These are phyloP conservation scores for Channa argus DNA, from an alignment of 2,113 vertebrate species.

Conservation along the genomic window DNA sequence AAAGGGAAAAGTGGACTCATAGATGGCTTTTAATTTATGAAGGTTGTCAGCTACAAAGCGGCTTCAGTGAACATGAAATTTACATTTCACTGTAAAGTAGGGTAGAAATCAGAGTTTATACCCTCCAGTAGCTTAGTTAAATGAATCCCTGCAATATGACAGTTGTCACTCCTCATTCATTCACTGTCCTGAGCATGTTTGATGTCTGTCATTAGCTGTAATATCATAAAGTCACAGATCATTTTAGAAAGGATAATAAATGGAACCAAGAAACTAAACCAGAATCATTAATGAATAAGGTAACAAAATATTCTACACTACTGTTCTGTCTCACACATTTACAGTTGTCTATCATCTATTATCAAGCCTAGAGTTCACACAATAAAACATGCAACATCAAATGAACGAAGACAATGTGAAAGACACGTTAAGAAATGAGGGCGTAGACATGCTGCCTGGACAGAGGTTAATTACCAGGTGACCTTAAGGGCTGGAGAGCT, in stretches of 20 bases:
- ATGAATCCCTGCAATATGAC: no score
- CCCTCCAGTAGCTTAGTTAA: no score
- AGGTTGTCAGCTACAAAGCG: background rate
- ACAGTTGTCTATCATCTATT: background rate
- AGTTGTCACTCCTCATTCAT: no score
- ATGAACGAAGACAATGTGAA: slow-evolving; percentile 1
- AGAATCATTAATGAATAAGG: no score
- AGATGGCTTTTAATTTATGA: background rate
- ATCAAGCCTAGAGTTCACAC: background rate
- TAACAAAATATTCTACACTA: no score
- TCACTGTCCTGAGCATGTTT: no score
- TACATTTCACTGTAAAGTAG: background rate
- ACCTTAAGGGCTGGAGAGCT: slow-evolving; percentile 69
- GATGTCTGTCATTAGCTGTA: no score
- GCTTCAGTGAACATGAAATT: background rate
- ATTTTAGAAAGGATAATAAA: no score
- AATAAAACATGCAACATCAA: background rate
- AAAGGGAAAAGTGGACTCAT: slow-evolving; percentile 9
- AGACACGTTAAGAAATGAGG: slow-evolving; percentile 33
- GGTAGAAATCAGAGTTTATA: no score
- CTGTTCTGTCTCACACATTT: background rate
- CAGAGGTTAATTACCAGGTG: slow-evolving; percentile 82
- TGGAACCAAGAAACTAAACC: no score
- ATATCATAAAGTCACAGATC: no score
- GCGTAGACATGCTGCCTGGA: slow-evolving; percentile 42